These are phyloP conservation scores for Eupithecia subfuscata DNA, from an alignment of 2,888 invertebrate species.

Conservation along the genomic window DNA sequence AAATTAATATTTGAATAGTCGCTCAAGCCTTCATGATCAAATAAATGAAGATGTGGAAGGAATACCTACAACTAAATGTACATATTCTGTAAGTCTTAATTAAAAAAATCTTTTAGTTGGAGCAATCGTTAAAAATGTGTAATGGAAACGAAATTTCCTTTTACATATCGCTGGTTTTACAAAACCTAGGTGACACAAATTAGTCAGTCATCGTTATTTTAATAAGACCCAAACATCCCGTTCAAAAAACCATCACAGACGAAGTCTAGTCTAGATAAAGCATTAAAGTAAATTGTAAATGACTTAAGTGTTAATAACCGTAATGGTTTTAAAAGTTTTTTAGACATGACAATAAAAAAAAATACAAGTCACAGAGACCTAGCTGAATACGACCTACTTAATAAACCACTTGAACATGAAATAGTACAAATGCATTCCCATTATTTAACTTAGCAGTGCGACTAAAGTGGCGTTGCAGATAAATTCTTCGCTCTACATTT, in stretches of 20 bases:
- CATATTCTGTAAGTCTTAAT: background rate
- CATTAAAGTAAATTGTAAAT: too few relatives aligned
- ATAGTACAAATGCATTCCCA: background rate
- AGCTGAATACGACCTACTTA: background rate
- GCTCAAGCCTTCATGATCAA: background rate
- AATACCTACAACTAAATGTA: background rate
- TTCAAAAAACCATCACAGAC: background rate
- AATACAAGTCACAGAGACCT: background rate
- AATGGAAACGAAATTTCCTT: background rate
- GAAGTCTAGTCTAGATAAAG: background rate
- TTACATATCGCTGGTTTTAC: background rate
- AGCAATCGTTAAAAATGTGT: background rate
- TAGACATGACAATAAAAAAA: background rate
- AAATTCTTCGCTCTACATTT: conserved; percentile 1
- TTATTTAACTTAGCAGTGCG: conserved; percentile 1
- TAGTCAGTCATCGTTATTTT: background rate
- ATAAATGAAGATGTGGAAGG: background rate
- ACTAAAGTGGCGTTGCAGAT: background rate
- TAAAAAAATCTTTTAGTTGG: background rate
- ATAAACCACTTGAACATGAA: background rate
- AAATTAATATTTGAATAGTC: conserved; percentile 13
- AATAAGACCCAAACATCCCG: background rate
- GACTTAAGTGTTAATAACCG: too few relatives aligned
- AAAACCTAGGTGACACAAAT: background rate
- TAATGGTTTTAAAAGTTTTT: too few relatives aligned